Percentiles rank a stretch among this genome's conserved stretches.
phyloP scores from a whole-genome alignment of 2,113 vertebrate species.

The Ovibos moschatus region DNA sequence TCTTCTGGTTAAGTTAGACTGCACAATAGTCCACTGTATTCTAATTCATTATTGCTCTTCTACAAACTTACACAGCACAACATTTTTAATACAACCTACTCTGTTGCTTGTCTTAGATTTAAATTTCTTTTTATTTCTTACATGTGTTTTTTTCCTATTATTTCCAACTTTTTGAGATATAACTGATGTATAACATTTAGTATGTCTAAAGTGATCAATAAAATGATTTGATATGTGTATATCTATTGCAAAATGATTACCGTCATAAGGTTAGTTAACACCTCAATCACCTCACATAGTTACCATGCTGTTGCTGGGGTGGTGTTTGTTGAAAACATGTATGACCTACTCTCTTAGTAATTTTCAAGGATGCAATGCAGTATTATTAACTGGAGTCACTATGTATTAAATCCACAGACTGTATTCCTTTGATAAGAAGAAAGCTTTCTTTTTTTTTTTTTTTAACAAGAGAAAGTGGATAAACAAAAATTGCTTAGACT shows the following conservation, averaged over 20 bases:
- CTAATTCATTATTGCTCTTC: neutral
- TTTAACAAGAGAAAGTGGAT: neutral
- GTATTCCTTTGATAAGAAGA: neutral
- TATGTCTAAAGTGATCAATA: neutral
- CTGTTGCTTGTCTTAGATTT: neutral
- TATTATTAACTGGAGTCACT: neutral
- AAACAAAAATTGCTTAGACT: neutral
- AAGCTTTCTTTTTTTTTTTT: neutral
- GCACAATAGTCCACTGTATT: neutral
- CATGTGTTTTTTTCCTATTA: neutral
- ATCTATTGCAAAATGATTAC: neutral
- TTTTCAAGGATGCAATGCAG: neutral
- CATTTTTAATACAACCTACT: neutral
- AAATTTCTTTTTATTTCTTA: neutral
- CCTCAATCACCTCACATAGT: neutral
- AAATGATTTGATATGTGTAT: neutral
- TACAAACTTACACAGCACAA: neutral
- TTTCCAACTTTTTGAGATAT: neutral
- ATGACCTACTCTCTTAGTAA: neutral
- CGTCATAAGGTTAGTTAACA: neutral
- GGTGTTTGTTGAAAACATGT: neutral
- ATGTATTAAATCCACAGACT: neutral
- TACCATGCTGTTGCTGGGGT: neutral
- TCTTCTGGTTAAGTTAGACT: neutral
- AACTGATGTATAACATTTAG: neutral